These are phyloP conservation scores for Lacanobia wlatinum DNA, from an alignment of 2,888 invertebrate genomes.

Conservation along the genomic window DNA sequence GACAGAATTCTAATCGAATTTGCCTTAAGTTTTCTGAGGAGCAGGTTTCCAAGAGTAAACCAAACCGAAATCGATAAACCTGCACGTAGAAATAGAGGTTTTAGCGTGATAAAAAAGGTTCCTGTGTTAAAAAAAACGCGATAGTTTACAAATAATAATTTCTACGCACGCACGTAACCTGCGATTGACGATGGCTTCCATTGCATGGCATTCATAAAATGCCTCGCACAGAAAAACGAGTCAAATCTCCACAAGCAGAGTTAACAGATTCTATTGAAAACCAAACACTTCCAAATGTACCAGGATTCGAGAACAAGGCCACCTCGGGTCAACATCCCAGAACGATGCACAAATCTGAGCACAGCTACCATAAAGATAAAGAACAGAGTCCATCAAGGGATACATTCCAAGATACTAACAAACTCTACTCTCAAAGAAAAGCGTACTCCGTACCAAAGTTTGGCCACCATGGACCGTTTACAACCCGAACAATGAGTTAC, in stretches of 20 bases:
- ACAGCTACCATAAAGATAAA: slow-evolving; percentile 10
- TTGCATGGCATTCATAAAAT: slow-evolving; percentile 35
- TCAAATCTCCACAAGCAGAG: slow-evolving; percentile 54
- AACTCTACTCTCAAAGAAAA: slow-evolving; percentile 41
- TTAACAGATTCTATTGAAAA: slow-evolving; percentile 76
- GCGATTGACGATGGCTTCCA: slow-evolving; percentile 7
- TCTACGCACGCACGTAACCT: too few relatives aligned
- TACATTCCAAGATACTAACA: slow-evolving; percentile 32
- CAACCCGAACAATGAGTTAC: slow-evolving; percentile 36
- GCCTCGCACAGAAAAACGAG: slow-evolving; percentile 22
- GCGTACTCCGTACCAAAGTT: slow-evolving; percentile 56
- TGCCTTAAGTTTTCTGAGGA: not conserved
- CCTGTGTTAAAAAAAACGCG: too few relatives aligned
- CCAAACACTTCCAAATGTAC: slow-evolving; percentile 72
- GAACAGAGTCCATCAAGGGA: slow-evolving; percentile 21
- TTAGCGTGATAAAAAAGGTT: slow-evolving; percentile 1
- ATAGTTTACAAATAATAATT: too few relatives aligned
- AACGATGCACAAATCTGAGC: slow-evolving; percentile 20
- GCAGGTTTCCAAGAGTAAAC: not conserved
- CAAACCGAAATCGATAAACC: not conserved
- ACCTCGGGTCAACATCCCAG: slow-evolving; percentile 15
- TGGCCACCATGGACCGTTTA: slow-evolving; percentile 12
- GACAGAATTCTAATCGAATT: slow-evolving; percentile 19
- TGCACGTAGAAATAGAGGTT: not conserved
- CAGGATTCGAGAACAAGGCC: slow-evolving; percentile 52